Evolutionary conservation across 2,888 invertebrate species (phyloP), one percentile per base, ranked within the genome.

Genomic region (Hermodice carunculata): DNA sequence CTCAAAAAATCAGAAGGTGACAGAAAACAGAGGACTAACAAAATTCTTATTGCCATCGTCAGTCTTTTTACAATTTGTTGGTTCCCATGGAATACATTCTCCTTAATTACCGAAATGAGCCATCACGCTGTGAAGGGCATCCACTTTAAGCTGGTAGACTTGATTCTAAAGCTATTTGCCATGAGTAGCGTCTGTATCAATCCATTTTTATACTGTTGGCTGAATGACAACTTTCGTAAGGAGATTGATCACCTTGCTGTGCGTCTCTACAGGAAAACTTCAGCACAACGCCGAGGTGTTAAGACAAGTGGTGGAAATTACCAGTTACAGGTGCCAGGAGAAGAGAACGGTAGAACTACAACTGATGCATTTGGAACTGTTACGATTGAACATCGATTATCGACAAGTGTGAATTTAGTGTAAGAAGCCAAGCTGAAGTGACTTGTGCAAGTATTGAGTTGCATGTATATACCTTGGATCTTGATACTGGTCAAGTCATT

Each of bases 161-260:
- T 83, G 24, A 54, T 81, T 26, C 72, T 85, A 8, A 84, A 82
- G 69, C 76, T 83, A 44, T 78, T 84, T 56, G 83, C 83, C 32
- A 82, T 82, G 80, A 78, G 82, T 56, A 83, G 83, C n/a, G 78
- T 83, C 31, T 84, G 84, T 63, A 76, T 84, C 52, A 85, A 85
- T 69, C 85, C 85, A 0, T 81, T 84, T 65, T 74, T 85, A 24
- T 85, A 85, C 70, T 84, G 84, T 48, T 85, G 84, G 84, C 76
- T 84, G 11, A 85, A 85, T 65, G 84, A 83, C 61, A 84, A 81
- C 70, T 83, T 84, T 67, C 72, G 82, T 17, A 81, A 80, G 65
- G 85, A 83, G 65, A 64, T 84, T 17, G 63, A 66, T 53, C 46
- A 40, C 54, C 63, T 74, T 46, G 67, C 68, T 8, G 48, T 68